Base-by-base conservation (phyloP, 1,140 invertebrate genomes). In the Bombus ignitus region DNA sequence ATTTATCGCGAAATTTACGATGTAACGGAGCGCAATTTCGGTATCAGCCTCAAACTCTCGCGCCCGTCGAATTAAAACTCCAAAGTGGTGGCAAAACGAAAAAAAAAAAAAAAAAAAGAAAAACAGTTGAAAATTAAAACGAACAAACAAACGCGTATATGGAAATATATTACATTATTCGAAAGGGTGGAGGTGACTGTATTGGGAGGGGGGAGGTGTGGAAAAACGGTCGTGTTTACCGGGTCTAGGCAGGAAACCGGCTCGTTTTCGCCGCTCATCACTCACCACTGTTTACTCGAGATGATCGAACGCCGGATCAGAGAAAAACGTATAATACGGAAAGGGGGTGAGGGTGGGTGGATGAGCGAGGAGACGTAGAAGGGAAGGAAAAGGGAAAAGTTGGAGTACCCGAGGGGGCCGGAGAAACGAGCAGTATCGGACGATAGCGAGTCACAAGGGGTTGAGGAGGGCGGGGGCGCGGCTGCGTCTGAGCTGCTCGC, bases 401-500 rank as follows among this genome's bases (percentile, higher is more conserved):
- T 90, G 66, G 74, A 89, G 87, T 82, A 65, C 35, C 65, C 77
- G 78, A 72, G 78, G 83, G 80, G 79, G 74, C 70, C 66, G 78
- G 82, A 80, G 88, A 83, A 87, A 85, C 75, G 83, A 88, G 89
- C 90, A 88, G 88, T 93, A 93, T 92, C 91, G 88, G 91, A 88
- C 91, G 91, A 92, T 91, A 92, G 92, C 88, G 89, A 91, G 91
- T 84, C 87, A 81, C 76, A 88, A 72, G 81, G 85, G 81, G 76
- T 72, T 70, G 87, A 86, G 83, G 88, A 89, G 86, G 89, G 87
- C 84, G 87, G 87, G 87, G 87, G 89, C 89, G 89, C 90, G 92
- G 89, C 92, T 93, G 91, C 90, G 92, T 94, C 90, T 93, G 93
- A 93, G 91, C 87, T 92, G 90, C 84, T 90, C 87, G 89, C 88